Conservation (phyloP, 2,888 invertebrate genomes). For the Lycocerus yunnanus region DNA sequence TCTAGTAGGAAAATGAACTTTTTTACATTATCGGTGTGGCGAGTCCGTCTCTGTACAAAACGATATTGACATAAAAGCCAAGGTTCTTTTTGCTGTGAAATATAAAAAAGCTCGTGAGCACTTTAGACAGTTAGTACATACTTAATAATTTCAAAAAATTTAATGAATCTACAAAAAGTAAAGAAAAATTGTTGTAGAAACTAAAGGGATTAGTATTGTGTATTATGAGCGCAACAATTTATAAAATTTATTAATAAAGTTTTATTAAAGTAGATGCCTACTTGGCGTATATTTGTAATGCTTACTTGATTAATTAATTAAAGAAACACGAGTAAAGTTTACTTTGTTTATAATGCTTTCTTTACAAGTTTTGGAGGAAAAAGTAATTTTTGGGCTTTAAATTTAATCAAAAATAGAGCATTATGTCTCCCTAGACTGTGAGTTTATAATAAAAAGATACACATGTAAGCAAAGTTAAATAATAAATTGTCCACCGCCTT, state of each 20-base stretch:
- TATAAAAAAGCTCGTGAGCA: too few species aligned
- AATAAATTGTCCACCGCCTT: not conserved
- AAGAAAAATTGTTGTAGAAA: not conserved
- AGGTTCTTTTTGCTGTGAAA: too few species aligned
- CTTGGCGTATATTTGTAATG: not conserved
- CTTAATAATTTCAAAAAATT: not conserved
- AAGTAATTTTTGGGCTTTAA: constrained; percentile 21
- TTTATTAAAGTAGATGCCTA: not conserved
- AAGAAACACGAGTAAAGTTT: constrained; percentile 19
- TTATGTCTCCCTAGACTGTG: constrained; percentile 32
- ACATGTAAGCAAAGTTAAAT: constrained; percentile 23
- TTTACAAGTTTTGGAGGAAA: constrained; percentile 20
- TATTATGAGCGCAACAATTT: not conserved
- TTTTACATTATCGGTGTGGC: too few species aligned
- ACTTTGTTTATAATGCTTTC: constrained; percentile 19
- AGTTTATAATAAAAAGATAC: constrained; percentile 31
- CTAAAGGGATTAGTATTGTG: not conserved
- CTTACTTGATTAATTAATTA: constrained; percentile 14
- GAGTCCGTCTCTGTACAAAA: too few species aligned
- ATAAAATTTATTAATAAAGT: not conserved
- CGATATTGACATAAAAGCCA: too few species aligned
- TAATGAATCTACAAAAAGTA: not conserved
- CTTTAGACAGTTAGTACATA: not conserved
- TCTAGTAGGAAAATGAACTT: too few species aligned
- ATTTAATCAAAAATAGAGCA: constrained; percentile 35